These are phyloP conservation scores for Numida meleagris DNA, from an alignment of 2,113 vertebrate species.

Conservation along the genomic window DNA sequence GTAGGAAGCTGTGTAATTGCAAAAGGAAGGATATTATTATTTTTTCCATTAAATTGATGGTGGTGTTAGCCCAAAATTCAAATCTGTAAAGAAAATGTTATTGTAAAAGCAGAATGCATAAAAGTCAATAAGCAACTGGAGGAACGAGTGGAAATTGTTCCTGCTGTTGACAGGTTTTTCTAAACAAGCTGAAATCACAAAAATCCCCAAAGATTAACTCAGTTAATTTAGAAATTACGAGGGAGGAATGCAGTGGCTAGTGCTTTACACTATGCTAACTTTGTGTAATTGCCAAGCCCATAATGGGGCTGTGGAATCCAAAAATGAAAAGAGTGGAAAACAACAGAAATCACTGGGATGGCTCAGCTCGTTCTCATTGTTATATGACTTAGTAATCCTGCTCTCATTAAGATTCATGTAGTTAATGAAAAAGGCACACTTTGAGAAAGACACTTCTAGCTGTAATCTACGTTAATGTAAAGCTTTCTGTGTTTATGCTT, in stretches of 20 bases:
- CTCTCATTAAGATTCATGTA: neutral
- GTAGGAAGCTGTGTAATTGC: slow-evolving; percentile 2
- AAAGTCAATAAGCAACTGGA: slow-evolving; percentile 12
- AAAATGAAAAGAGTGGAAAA: neutral
- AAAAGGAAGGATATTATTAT: slow-evolving; percentile 1
- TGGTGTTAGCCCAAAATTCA: neutral
- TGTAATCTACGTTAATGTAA: neutral
- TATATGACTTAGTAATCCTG: neutral
- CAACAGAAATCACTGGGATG: neutral
- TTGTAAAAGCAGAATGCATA: slow-evolving; percentile 4
- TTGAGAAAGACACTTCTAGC: slow-evolving; percentile 3
- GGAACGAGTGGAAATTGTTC: neutral
- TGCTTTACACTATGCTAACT: neutral
- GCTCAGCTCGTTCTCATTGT: neutral
- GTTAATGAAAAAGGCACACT: neutral
- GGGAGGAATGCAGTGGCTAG: neutral
- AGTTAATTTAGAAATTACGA: neutral
- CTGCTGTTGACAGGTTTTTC: slow-evolving; percentile 17
- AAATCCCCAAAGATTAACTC: neutral
- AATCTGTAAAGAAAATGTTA: slow-evolving; percentile 2
- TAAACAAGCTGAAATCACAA: neutral
- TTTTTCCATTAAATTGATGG: slow-evolving; percentile 20
- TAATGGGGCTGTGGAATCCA: neutral
- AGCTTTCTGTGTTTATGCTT: slow-evolving; percentile 18
- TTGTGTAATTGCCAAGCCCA: neutral